Percentiles rank a stretch among this genome's conserved stretches.
phyloP scores from a whole-genome alignment of 2,797 vertebrate genomes.

The Meda fulgida region DNA sequence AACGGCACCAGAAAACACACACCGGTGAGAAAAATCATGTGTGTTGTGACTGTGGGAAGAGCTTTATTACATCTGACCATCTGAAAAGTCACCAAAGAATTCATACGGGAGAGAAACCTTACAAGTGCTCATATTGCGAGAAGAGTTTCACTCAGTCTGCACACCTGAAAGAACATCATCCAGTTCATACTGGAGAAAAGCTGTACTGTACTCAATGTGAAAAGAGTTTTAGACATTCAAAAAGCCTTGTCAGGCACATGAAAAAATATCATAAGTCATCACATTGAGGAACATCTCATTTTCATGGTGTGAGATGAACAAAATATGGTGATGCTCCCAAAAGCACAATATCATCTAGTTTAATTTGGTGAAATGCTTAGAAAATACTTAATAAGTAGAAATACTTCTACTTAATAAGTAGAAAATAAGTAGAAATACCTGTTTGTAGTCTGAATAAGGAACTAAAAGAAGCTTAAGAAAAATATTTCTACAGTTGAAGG shows the following conservation, averaged over 20 bases:
- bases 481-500: too few species aligned
- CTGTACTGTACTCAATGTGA: not conserved
- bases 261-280: not conserved
- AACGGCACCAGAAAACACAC: not conserved
- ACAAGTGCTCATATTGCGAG: not conserved
- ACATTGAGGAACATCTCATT: not conserved
- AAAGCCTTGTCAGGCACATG: not conserved
- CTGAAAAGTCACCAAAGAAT: not conserved
- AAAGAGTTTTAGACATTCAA: not conserved
- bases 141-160: not conserved
- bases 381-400: too few species aligned
- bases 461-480: not conserved
- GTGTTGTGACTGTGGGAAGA: not conserved
- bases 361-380: not conserved
- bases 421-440: too few species aligned
- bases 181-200: not conserved
- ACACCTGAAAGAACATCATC: not conserved
- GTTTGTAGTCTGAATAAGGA: too few species aligned
- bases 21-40: not conserved
- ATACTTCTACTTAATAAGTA: too few species aligned
- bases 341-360: too few species aligned
- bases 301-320: not conserved
- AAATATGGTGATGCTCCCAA: not conserved
- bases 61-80: not conserved
- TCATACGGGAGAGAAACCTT: constrained; percentile 1